Percentiles rank a stretch among this genome's conserved stretches.
Evolutionary conservation across 2,113 vertebrate species (phyloP).

Genomic region (Ifrita kowaldi): DNA sequence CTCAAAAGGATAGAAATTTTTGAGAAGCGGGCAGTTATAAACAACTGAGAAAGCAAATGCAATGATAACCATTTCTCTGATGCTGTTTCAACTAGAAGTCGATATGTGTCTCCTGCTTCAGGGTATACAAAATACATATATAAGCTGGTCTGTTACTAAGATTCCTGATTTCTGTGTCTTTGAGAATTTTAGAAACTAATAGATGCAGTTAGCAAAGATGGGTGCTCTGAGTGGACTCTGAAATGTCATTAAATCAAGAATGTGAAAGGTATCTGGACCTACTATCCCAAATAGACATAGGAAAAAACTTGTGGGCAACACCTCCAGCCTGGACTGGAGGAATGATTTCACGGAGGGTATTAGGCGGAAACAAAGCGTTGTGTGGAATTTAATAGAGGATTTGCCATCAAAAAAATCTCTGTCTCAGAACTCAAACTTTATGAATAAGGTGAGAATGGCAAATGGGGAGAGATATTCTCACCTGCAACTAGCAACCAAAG

Average conservation of each 20-base stretch:
- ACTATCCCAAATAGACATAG: neutral
- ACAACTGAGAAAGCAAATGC: neutral
- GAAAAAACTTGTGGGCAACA: neutral
- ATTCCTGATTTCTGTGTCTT: neutral
- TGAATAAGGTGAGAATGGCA: neutral
- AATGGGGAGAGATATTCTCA: neutral
- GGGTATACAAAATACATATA: neutral
- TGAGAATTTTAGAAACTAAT: neutral
- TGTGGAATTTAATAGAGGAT: neutral
- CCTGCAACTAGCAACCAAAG: neutral
- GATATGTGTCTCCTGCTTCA: neutral
- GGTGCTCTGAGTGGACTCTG: neutral
- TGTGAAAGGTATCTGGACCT: neutral
- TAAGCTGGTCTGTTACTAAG: neutral
- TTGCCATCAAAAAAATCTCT: neutral
- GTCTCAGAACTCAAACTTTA: neutral
- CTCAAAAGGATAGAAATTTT: neutral
- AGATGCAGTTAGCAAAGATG: neutral
- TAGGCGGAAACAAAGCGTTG: neutral
- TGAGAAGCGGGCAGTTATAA: neutral
- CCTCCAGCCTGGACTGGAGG: neutral
- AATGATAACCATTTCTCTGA: neutral
- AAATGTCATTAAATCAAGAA: neutral
- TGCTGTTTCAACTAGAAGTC: neutral
- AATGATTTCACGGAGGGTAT: neutral